A percentile compares a stretch with the other conserved stretches of the same genome.
phyloP scores from a whole-genome alignment of 2,888 invertebrate species.

The Mythimna ferrago region DNA sequence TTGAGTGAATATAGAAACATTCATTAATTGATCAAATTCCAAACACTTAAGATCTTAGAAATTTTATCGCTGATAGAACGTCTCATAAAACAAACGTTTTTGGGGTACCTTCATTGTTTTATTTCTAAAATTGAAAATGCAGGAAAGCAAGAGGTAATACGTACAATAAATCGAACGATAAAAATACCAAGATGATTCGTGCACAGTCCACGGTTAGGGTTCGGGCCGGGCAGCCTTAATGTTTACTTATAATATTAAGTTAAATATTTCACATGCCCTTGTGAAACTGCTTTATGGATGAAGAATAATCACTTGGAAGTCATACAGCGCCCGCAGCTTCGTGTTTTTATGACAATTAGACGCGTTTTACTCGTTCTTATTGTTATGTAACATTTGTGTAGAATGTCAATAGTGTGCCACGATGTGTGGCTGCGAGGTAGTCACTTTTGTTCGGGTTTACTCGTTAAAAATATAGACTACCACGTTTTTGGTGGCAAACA shows the following conservation, averaged over 20 bases:
- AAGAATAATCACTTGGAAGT: slow-evolving; percentile 89
- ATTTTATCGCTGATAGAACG: no score
- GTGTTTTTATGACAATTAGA: slow-evolving; percentile 90
- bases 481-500: slow-evolving; percentile 83
- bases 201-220: slow-evolving; percentile 64
- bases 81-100: not conserved
- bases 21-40: no score
- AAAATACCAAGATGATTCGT: slow-evolving; percentile 75
- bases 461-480: slow-evolving; percentile 89
- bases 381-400: slow-evolving; percentile 81
- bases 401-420: slow-evolving; percentile 79
- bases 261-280: slow-evolving; percentile 89
- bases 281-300: slow-evolving; percentile 90
- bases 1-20: no score
- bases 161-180: slow-evolving; percentile 5
- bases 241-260: slow-evolving; percentile 91
- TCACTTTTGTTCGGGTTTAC: slow-evolving; percentile 79
- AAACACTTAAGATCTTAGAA: no score
- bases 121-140: not conserved
- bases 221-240: slow-evolving; percentile 76
- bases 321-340: slow-evolving; percentile 82
- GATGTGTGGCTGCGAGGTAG: slow-evolving; percentile 73
- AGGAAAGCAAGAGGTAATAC: not conserved
- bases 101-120: not conserved
- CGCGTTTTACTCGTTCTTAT: slow-evolving; percentile 86